Evolutionary conservation across 2,888 invertebrate species (phyloP).

Genomic region (Lysandra bellargus): DNA sequence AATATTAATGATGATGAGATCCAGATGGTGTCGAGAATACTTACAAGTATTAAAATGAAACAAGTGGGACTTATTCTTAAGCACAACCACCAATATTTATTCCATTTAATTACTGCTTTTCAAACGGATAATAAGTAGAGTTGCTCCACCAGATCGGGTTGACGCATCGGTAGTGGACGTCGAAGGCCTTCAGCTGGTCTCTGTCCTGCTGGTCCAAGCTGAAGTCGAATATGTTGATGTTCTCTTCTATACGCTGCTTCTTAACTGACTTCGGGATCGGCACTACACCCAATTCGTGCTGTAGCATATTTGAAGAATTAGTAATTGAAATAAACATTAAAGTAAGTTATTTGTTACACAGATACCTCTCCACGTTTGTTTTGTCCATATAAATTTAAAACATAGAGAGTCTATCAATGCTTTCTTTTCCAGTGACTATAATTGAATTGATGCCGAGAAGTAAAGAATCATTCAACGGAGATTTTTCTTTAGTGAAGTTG

Average conservation of each 20-base stretch:
- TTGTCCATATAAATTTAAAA: no score
- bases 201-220: conserved; percentile 51
- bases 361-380: no score
- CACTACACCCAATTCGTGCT: conserved; percentile 64
- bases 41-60: background rate
- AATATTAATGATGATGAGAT: no score
- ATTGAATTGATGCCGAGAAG: no score
- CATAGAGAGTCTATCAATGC: no score
- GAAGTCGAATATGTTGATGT: conserved; percentile 64
- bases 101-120: conserved; percentile 34
- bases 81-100: conserved; percentile 3
- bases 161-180: conserved; percentile 55
- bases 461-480: no score
- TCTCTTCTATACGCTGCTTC: conserved; percentile 53
- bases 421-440: no score
- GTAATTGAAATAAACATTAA: background rate
- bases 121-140: conserved; percentile 57
- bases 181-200: conserved; percentile 49
- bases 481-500: no score
- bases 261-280: conserved; percentile 64
- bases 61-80: background rate
- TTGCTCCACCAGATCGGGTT: conserved; percentile 49
- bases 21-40: no score
- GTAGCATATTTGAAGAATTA: conserved; percentile 36
- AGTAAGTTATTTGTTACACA: no score